Evolutionary conservation across 1,140 invertebrate genomes (phyloP).

Genomic region (Leptinotarsa texana): DNA sequence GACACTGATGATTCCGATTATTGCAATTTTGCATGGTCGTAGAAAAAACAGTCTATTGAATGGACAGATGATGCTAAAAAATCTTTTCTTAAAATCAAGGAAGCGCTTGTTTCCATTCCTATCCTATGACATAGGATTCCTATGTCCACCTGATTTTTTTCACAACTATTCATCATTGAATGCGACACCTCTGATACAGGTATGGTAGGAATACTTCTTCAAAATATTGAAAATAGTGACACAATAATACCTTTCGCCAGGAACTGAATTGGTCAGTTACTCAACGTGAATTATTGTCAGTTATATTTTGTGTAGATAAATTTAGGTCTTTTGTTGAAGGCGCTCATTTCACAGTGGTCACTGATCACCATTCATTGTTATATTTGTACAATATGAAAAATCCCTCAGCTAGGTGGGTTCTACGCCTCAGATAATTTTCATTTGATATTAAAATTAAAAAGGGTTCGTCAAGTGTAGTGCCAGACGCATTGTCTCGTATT

Average conservation of each 20-base stretch:
- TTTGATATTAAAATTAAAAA: too few species aligned
- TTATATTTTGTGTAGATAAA: slow-evolving; percentile 42
- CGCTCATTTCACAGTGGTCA: too few species aligned
- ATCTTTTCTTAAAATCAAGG: slow-evolving; percentile 1
- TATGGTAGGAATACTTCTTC: slow-evolving; percentile 36
- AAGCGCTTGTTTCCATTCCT: neutral
- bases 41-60: slow-evolving; percentile 8
- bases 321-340: too few species aligned
- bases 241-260: slow-evolving; percentile 11
- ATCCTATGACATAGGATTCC: too few species aligned
- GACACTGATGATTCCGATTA: slow-evolving; percentile 18
- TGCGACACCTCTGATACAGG: slow-evolving; percentile 40
- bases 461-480: too few species aligned
- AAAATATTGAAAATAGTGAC: slow-evolving; percentile 34
- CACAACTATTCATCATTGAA: slow-evolving; percentile 21
- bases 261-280: slow-evolving; percentile 55
- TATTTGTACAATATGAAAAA: too few species aligned
- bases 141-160: slow-evolving; percentile 24
- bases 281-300: slow-evolving; percentile 58
- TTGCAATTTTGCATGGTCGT: slow-evolving; percentile 42
- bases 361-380: too few species aligned
- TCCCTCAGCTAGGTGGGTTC: too few species aligned
- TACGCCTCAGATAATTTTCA: too few species aligned
- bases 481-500: too few species aligned
- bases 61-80: slow-evolving; percentile 12